phyloP scores from a whole-genome alignment of 2,113 vertebrate genomes.

The Galemys pyrenaicus region DNA sequence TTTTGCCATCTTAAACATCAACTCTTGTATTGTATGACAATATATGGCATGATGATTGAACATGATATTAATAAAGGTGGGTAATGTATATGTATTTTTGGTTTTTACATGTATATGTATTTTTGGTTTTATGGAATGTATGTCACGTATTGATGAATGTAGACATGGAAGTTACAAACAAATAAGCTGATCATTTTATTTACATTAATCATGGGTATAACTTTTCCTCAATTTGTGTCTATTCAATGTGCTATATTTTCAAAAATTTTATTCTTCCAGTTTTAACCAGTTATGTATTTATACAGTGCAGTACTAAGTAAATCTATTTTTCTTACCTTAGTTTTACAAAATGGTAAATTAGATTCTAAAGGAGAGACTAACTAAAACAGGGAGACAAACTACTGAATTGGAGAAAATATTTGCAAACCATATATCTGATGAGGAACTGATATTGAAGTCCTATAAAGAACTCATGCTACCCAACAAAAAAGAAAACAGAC shows the following conservation, averaged over 20 bases:
- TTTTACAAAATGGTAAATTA: neutral
- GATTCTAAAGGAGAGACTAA: neutral
- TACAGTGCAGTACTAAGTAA: neutral
- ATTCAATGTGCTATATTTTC: neutral
- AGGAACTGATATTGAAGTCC: too few relatives aligned
- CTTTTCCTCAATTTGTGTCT: neutral
- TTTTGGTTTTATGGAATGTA: neutral
- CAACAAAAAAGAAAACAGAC: too few relatives aligned
- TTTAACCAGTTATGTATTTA: neutral
- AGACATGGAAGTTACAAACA: neutral
- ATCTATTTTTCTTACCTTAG: neutral
- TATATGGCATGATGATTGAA: neutral
- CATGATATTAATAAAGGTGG: neutral
- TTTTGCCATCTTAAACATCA: neutral
- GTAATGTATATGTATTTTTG: neutral
- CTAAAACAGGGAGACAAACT: too few relatives aligned
- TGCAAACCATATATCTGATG: too few relatives aligned
- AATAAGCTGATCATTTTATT: neutral
- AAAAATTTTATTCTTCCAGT: neutral
- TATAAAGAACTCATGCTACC: too few relatives aligned
- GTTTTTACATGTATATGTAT: neutral
- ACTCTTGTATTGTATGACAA: neutral
- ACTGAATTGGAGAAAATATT: too few relatives aligned
- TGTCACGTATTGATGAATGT: neutral
- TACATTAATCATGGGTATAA: neutral